Evolutionary conservation across 2,888 invertebrate species (phyloP), one percentile per base, ranked within the genome.

Genomic region (Hedya salicella): DNA sequence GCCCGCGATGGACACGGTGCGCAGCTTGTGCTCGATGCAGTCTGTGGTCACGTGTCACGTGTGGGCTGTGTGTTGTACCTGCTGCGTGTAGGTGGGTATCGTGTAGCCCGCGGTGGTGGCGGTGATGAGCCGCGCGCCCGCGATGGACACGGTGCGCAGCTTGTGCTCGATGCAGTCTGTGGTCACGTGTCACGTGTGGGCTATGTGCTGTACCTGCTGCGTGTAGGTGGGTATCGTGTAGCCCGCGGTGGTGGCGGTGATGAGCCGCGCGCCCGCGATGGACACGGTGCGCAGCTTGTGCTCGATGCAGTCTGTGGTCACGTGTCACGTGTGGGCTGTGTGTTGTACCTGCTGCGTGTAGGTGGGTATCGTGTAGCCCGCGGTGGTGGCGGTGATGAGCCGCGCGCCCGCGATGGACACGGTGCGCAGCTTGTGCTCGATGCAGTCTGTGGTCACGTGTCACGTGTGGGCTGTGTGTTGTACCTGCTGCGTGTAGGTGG

Each of bases 1-100:
- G 70, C 93, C 93, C 14, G 93, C 89, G 65, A 94, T 81, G 9
- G 94, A 93, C 77, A 94, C 93, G 71, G 93, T 92, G 11, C 94
- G 84, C 69, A 94, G 79, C 71, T 89, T 91, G 74, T 91, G 89
- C 1, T 85, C 42, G n/a, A 54, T 8, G 54, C 25, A 9, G 16
- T 5, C 42, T 42, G 42, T 16, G 8, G 48, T 48, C 8, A 42
- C 9, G 9, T 16, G 9, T 42, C 16, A 25, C 14, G 17, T 21
- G 3, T 25, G 25, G 11, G 25, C 14, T 9, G 11, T n/a, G 21
- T 39, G 14, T 14, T n/a, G 16, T 70, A 89, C 89, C 86, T 90
- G 89, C 49, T 89, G 88, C 39, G 89, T 88, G 56, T 91, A 91
- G 0, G 88, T 86, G 46, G 90, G 88, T 54, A 85, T 53, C 1